These are phyloP conservation scores for Trissolcus brochymenae DNA, from an alignment of 2,888 invertebrate genomes.

Conservation along the genomic window DNA sequence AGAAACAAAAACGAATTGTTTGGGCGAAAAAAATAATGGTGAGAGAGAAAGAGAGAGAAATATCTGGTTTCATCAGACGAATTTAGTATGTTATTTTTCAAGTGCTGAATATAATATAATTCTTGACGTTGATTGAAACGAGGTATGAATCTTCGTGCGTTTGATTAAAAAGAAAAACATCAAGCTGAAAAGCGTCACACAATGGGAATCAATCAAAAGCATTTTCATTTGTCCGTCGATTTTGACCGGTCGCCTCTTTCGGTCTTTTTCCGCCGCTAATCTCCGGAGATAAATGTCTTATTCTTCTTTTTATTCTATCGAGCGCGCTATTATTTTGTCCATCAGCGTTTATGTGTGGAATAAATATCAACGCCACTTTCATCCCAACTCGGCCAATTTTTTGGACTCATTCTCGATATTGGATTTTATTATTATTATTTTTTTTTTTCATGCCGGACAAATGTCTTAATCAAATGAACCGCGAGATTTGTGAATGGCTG, in stretches of 20 bases:
- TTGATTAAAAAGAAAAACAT: slow-evolving; percentile 39
- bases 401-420: slow-evolving; percentile 15
- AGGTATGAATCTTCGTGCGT: slow-evolving; percentile 22
- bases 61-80: too few species aligned
- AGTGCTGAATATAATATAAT: slow-evolving; percentile 24
- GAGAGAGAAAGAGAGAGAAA: too few species aligned
- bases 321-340: neutral
- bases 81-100: slow-evolving; percentile 8
- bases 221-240: slow-evolving; percentile 8
- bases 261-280: slow-evolving; percentile 4
- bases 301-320: slow-evolving; percentile 17
- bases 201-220: slow-evolving; percentile 36
- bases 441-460: slow-evolving; percentile 5
- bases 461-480: slow-evolving; percentile 22
- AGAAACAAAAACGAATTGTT: too few species aligned
- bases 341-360: slow-evolving; percentile 1
- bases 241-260: neutral
- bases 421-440: too few species aligned
- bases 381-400: slow-evolving; percentile 11
- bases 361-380: slow-evolving; percentile 7
- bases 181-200: slow-evolving; percentile 28
- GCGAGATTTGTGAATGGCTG: neutral
- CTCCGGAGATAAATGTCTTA: slow-evolving; percentile 27
- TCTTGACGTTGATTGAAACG: slow-evolving; percentile 40
- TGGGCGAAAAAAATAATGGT: too few species aligned